These are phyloP conservation scores for Onychomys arenicola DNA, from an alignment of 2,797 vertebrate species.

Conservation along the genomic window DNA sequence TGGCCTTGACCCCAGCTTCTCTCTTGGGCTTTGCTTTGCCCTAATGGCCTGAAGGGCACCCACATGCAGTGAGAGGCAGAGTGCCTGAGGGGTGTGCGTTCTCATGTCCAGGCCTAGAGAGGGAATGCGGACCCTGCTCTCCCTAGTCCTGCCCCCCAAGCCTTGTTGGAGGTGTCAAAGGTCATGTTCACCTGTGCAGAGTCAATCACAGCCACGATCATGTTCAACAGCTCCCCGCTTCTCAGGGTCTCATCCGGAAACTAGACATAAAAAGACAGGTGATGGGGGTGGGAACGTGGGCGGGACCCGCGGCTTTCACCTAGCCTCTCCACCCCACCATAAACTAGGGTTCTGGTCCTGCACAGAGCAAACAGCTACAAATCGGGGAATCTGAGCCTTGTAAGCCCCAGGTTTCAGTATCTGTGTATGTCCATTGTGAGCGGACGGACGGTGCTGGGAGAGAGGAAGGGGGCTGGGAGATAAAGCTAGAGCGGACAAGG, in stretches of 20 bases:
- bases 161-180: accelerated
- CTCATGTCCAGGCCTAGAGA: accelerated
- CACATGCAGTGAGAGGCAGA: neutral
- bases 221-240: conserved; percentile 97
- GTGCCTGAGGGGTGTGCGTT: neutral
- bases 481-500: neutral
- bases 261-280: conserved; percentile 82
- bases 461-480: neutral
- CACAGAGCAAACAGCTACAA: neutral
- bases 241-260: conserved; percentile 97
- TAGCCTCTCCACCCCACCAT: neutral
- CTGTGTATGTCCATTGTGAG: too few relatives aligned
- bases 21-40: neutral
- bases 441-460: neutral
- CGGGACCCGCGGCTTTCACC: neutral
- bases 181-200: conserved; percentile 92
- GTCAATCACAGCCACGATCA: conserved; percentile 98
- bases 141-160: neutral
- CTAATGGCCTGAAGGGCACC: accelerated
- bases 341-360: neutral
- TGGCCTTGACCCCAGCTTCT: neutral
- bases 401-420: neutral
- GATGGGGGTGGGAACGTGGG: accelerated
- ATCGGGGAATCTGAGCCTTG: neutral
- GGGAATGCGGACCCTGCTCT: accelerated